Base-by-base conservation (phyloP, 1,140 invertebrate species). In the Lordiphosa collinella region DNA sequence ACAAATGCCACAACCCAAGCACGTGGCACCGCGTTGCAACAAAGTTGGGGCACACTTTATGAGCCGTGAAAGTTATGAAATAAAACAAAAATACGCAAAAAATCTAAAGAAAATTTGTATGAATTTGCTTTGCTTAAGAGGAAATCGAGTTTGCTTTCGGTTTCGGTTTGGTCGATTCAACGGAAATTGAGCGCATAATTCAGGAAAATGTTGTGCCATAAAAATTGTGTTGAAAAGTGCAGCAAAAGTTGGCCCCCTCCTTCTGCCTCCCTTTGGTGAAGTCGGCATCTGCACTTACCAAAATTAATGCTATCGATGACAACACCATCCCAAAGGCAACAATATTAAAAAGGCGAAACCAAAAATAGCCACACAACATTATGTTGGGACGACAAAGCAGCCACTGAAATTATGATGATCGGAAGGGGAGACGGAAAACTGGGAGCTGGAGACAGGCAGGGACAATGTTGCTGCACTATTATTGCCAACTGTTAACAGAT, bases 401-500 rank as follows among this genome's bases (percentile, higher is more conserved):
- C 51, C 41, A 58, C 51, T 50, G 40, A 87, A 87, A 79, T 76
- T 84, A 87, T 75, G 55, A 64, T 14, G 62, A 34, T 36, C 16
- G 32, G n/a, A 4, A 6, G 2, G 13, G 10, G 14, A 64, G 62
- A 36, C 38, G 40, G 63, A 14, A 16, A 38, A 29, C n/a, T n/a
- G n/a, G 53, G 32, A 25, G 5, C 1, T 3, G 43, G 29, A 25
- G 34, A 22, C 14, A 32, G 8, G 46, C 58, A 54, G 63, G 62
- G 63, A 87, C 73, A 86, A 70, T 54, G 66, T 50, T 60, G 52
- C 59, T 51, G 67, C 78, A 82, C 76, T 68, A 87, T 87, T 87
- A 87, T 87, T 85, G 74, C 84, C 74, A 76, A 87, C 85, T 87
- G 85, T 80, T 87, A 87, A 87, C 56, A 87, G 85, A 87, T 87